Conservation (phyloP, 2,113 vertebrate genomes). For the Nycticryphes semicollaris region DNA sequence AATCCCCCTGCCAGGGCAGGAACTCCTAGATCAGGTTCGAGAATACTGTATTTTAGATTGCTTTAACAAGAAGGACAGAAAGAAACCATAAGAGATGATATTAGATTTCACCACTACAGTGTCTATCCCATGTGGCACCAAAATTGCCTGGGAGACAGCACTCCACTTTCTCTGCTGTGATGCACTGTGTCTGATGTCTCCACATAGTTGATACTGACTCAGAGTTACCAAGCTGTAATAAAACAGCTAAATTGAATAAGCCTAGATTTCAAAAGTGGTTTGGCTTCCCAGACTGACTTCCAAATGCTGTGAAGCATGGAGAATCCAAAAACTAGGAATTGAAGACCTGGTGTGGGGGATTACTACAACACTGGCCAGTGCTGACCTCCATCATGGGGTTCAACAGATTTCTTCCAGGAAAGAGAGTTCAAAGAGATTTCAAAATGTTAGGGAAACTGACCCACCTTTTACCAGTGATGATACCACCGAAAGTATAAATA, state of each 20-base stretch:
- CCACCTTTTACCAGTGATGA: not conserved
- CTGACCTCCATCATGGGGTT: not conserved
- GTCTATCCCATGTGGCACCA: not conserved
- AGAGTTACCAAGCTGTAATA: not conserved
- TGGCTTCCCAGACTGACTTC: not conserved
- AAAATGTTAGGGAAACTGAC: not conserved
- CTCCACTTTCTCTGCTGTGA: not conserved
- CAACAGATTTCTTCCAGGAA: not conserved
- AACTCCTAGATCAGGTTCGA: too few relatives aligned
- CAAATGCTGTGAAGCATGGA: fast-evolving
- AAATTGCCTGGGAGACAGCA: too few relatives aligned
- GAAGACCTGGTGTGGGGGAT: not conserved
- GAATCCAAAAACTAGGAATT: not conserved
- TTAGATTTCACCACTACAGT: too few relatives aligned
- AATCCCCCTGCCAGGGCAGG: too few relatives aligned
- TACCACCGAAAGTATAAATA: not conserved
- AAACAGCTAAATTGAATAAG: not conserved
- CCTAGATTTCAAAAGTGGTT: not conserved
- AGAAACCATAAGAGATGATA: too few relatives aligned
- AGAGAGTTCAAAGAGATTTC: not conserved
- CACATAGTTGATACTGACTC: not conserved
- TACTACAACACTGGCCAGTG: not conserved
- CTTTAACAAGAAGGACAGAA: too few relatives aligned
- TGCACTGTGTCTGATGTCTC: not conserved
- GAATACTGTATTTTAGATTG: too few relatives aligned